Evolutionary conservation across 1,140 invertebrate genomes (phyloP).

Genomic region (Ridgeia piscesae): DNA sequence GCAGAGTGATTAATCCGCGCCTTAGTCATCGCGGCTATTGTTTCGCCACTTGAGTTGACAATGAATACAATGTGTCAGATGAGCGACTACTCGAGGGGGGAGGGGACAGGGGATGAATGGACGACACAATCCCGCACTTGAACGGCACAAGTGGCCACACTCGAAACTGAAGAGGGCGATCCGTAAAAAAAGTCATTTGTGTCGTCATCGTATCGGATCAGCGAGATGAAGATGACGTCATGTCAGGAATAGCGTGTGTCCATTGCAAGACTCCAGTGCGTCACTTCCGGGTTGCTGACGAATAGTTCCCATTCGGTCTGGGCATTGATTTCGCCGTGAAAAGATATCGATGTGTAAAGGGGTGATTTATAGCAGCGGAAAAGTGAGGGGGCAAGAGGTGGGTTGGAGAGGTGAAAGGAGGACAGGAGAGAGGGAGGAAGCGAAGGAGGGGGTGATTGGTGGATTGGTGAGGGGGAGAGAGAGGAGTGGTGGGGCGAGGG

Average conservation of each 20-base stretch:
- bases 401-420: too few species aligned
- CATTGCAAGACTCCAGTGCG: background rate
- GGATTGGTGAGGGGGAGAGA: too few species aligned
- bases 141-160: background rate
- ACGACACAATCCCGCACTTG: background rate
- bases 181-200: background rate
- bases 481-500: background rate
- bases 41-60: background rate
- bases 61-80: background rate
- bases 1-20: background rate
- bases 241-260: background rate
- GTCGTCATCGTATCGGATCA: background rate
- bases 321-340: too few species aligned
- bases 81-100: background rate
- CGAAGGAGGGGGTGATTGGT: too few species aligned
- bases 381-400: background rate
- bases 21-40: background rate
- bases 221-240: background rate
- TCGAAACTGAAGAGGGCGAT: background rate
- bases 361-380: background rate
- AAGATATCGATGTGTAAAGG: background rate
- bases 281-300: background rate
- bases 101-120: background rate
- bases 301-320: background rate
- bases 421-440: background rate